Percentiles rank a stretch among this genome's conserved stretches.
Conservation (phyloP, 2,888 invertebrate genomes). For the Unio pictorum region DNA sequence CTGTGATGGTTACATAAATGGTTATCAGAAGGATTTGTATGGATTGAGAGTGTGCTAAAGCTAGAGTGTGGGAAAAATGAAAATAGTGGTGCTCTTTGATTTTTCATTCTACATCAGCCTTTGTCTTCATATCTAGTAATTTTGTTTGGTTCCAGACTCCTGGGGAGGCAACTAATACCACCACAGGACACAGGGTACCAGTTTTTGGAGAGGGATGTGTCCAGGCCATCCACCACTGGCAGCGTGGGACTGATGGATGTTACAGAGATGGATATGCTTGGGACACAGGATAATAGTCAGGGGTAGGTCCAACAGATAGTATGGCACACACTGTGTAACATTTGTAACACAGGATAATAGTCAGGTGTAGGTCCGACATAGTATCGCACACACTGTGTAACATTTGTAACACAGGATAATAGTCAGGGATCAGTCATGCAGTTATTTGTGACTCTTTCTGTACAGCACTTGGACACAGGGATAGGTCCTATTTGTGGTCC, state of each 20-base stretch:
- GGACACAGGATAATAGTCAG: constrained; percentile 52
- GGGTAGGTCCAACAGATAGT: constrained; percentile 36
- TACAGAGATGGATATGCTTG: constrained; percentile 58
- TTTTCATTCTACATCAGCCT: neutral
- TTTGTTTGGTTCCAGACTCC: constrained; percentile 45
- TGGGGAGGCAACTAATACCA: constrained; percentile 59
- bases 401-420: constrained; percentile 47
- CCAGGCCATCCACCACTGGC: constrained; percentile 41
- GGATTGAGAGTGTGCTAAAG: too few species aligned
- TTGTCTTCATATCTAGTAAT: neutral
- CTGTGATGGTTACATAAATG: too few species aligned
- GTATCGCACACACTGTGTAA: neutral
- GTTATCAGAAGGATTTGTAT: too few species aligned
- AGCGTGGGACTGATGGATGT: constrained; percentile 54
- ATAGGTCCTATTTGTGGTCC: too few species aligned
- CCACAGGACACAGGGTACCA: constrained; percentile 60
- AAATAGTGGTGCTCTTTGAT: too few species aligned
- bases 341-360: too few species aligned
- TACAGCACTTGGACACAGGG: too few species aligned
- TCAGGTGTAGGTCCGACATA: too few species aligned
- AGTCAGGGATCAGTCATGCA: constrained; percentile 50
- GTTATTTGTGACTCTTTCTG: neutral
- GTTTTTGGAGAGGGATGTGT: constrained; percentile 44
- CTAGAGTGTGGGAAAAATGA: neutral
- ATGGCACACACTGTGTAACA: neutral